Evolutionary conservation across 2,888 invertebrate species (phyloP).

Genomic region (Tridacna crocea): DNA sequence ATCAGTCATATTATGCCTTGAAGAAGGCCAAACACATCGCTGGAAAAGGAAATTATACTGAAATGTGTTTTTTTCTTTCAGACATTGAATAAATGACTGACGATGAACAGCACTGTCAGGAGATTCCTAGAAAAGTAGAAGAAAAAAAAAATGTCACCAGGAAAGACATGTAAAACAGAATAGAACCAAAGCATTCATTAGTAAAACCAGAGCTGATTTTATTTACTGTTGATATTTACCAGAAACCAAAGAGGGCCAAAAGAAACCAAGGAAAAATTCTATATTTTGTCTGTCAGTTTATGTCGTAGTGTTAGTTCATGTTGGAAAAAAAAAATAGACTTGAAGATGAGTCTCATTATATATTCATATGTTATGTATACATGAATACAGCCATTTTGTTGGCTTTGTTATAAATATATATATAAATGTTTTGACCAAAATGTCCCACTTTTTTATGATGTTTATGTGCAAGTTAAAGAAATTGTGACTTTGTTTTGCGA

Average conservation of each 20-base stretch:
- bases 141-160: not conserved
- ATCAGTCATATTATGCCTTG: too few species aligned
- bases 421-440: slow-evolving; percentile 31
- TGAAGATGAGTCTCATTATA: slow-evolving; percentile 34
- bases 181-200: slow-evolving; percentile 1
- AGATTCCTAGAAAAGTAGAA: not conserved
- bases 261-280: slow-evolving; percentile 13
- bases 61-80: not conserved
- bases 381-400: not conserved
- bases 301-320: slow-evolving; percentile 18
- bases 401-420: slow-evolving; percentile 20
- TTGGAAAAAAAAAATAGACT: slow-evolving; percentile 12
- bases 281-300: slow-evolving; percentile 23
- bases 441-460: slow-evolving; percentile 21
- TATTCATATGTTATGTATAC: slow-evolving; percentile 31
- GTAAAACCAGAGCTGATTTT: not conserved
- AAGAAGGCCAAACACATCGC: too few species aligned
- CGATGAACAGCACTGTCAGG: not conserved
- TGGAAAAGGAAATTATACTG: too few species aligned
- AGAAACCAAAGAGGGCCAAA: slow-evolving; percentile 26
- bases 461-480: slow-evolving; percentile 12
- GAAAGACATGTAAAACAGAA: not conserved
- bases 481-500: not conserved
- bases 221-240: slow-evolving; percentile 15
- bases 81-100: slow-evolving; percentile 7